Evolutionary conservation across 1,140 invertebrate genomes (phyloP), one percentile per base, ranked within the genome.

Genomic region (Formica exsecta): DNA sequence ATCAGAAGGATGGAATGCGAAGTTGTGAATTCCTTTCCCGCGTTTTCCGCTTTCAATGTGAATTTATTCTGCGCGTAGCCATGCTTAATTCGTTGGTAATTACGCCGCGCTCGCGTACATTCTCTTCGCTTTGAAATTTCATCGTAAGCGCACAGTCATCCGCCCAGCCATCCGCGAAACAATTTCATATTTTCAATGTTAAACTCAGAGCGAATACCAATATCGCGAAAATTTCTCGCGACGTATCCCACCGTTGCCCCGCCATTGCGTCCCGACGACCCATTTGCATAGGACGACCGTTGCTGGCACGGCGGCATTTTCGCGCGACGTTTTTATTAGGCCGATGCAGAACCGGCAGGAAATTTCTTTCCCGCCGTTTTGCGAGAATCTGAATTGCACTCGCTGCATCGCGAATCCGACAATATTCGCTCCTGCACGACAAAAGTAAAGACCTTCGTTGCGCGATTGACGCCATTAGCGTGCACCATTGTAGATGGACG

Each of bases 141-240:
- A 54, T 75, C 38, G 62, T 57, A 87, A 75, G 19, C 44, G 77
- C 3, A 54, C 80, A 71, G 64, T 41, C 62, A 66, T 61, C 51
- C 64, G 25, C 54, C 3, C 48, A 74, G 54, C 62, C 57, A 81
- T 36, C n/a, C 57, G 44, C 13, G 62, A 81, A 76, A 87, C 59
- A 73, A 57, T 86, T 75, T 75, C 44, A 44, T 57, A 57, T 79
- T 83, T 83, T 73, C 51, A 51, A 79, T 66, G 68, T 57, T 51
- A 38, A 44, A 66, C 74, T 70, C 71, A 51, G 70, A 51, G 62
- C 41, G 73, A 89, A 74, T 74, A 65, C 25, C 70, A 36, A 81
- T 62, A 88, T 80, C 44, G 75, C 75, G 62, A 81, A 68, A 81
- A 89, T 86, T 89, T 89, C 74, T 89, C 83, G 54, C 22, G 79